These are phyloP conservation scores for Caloenas nicobarica DNA, from an alignment of 2,113 vertebrate genomes.

Conservation along the genomic window DNA sequence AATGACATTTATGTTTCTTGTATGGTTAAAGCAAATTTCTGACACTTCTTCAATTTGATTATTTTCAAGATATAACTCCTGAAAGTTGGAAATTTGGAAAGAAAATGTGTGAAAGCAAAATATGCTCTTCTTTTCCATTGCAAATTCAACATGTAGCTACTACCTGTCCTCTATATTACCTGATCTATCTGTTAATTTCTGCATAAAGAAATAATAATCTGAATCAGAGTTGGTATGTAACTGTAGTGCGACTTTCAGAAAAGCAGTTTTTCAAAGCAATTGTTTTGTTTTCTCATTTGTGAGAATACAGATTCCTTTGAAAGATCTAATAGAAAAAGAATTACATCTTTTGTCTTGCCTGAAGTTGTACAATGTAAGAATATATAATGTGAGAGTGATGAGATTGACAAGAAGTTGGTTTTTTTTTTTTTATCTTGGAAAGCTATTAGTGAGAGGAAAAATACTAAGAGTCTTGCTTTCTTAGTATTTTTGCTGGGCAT, in stretches of 20 bases:
- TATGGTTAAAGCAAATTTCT: slow-evolving; percentile 89
- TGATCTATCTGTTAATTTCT: not conserved
- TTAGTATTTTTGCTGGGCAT: not conserved
- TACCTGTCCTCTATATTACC: not conserved
- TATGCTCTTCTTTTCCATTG: not conserved
- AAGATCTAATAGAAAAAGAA: not conserved
- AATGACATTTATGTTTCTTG: slow-evolving; percentile 85
- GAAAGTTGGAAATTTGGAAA: slow-evolving; percentile 48
- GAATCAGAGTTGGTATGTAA: not conserved
- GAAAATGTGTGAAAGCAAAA: not conserved
- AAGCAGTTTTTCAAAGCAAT: not conserved
- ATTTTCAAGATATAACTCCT: slow-evolving; percentile 94
- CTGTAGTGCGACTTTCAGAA: not conserved
- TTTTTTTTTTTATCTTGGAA: not conserved
- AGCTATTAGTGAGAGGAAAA: not conserved
- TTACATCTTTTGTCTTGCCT: not conserved
- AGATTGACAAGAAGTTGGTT: not conserved
- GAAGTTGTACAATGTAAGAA: not conserved
- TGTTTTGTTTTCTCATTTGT: not conserved
- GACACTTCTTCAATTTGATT: slow-evolving; percentile 96
- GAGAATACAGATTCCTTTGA: not conserved
- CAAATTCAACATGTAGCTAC: not conserved
- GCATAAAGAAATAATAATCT: not conserved
- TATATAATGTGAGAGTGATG: not conserved
- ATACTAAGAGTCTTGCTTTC: not conserved